These are phyloP conservation scores for Homalodisca vitripennis DNA, from an alignment of 1,140 invertebrate species.

Conservation along the genomic window DNA sequence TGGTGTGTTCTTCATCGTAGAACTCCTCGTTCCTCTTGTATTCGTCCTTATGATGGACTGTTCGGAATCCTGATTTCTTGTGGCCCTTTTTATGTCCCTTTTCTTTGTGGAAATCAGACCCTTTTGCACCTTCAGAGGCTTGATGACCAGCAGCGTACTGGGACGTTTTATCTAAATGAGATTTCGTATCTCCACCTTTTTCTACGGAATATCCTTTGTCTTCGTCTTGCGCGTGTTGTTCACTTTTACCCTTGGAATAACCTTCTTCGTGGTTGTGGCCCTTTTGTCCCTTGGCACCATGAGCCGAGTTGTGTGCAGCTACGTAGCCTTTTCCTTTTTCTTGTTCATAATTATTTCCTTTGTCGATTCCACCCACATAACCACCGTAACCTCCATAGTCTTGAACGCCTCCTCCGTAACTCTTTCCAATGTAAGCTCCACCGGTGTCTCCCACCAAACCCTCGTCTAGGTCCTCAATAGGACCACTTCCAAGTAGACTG, in stretches of 20 bases:
- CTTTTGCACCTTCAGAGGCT: conserved; percentile 44
- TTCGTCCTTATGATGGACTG: conserved; percentile 64
- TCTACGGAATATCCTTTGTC: conserved; percentile 40
- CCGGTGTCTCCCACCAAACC: background rate
- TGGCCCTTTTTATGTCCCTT: conserved; percentile 63
- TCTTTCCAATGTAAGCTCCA: background rate
- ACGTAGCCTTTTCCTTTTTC: conserved; percentile 40
- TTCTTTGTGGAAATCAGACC: conserved; percentile 36
- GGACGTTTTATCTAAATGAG: conserved; percentile 41
- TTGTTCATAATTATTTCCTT: conserved; percentile 36
- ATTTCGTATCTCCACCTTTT: conserved; percentile 43
- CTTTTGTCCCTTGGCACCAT: conserved; percentile 57
- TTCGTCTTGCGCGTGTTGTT: conserved; percentile 41
- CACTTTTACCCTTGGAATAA: conserved; percentile 46
- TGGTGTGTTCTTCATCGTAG: conserved; percentile 65
- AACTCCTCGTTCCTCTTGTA: conserved; percentile 63
- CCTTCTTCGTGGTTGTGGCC: conserved; percentile 55
- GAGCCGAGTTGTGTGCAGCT: conserved; percentile 42
- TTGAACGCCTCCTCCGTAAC: background rate
- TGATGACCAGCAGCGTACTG: conserved; percentile 51
- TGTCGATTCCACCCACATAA: conserved; percentile 24
- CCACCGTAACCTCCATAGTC: conserved; percentile 2
- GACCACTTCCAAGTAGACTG: background rate
- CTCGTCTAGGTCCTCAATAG: background rate
- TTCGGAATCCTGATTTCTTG: conserved; percentile 61